Evolutionary conservation across 2,888 invertebrate genomes (phyloP).

Genomic region (Amphipoea lucens): DNA sequence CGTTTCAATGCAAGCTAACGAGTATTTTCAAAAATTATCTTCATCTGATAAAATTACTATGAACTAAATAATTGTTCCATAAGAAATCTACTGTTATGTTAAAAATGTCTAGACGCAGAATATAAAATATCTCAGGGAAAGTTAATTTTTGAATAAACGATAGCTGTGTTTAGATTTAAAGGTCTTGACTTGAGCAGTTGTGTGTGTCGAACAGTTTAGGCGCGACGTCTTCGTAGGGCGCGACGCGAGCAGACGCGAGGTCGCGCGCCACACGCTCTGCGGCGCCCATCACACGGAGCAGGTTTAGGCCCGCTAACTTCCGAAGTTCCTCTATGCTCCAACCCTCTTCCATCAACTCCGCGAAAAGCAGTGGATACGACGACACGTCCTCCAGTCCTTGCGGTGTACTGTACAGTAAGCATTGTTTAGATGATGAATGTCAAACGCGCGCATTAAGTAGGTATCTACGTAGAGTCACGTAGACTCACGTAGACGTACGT

Average conservation of each 20-base stretch:
- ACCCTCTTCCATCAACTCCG: conserved; percentile 94
- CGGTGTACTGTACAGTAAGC: conserved; percentile 91
- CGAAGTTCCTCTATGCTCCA: conserved; percentile 95
- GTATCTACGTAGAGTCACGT: neutral
- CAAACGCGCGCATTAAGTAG: neutral
- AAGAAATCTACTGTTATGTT: conserved; percentile 35
- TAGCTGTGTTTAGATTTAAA: conserved; percentile 71
- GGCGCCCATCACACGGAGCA: conserved; percentile 92
- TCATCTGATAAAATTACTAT: conserved; percentile 29
- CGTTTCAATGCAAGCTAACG: conserved; percentile 9
- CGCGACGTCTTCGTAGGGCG: conserved; percentile 93
- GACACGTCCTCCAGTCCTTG: conserved; percentile 95
- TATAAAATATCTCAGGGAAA: conserved; percentile 24
- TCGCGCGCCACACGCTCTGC: conserved; percentile 94
- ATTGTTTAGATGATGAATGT: conserved; percentile 45
- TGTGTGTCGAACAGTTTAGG: conserved; percentile 90
- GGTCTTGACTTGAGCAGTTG: conserved; percentile 92
- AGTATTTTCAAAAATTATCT: conserved; percentile 48
- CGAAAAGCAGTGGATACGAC: conserved; percentile 94
- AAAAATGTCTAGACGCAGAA: conserved; percentile 22
- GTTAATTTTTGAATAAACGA: conserved; percentile 34
- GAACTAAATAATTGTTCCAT: conserved; percentile 8
- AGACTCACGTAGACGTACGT: neutral
- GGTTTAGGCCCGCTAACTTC: conserved; percentile 94
- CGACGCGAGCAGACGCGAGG: conserved; percentile 92